Evolutionary conservation across 2,888 invertebrate genomes (phyloP), one percentile per base, ranked within the genome.

Genomic region (Patella caerulea): DNA sequence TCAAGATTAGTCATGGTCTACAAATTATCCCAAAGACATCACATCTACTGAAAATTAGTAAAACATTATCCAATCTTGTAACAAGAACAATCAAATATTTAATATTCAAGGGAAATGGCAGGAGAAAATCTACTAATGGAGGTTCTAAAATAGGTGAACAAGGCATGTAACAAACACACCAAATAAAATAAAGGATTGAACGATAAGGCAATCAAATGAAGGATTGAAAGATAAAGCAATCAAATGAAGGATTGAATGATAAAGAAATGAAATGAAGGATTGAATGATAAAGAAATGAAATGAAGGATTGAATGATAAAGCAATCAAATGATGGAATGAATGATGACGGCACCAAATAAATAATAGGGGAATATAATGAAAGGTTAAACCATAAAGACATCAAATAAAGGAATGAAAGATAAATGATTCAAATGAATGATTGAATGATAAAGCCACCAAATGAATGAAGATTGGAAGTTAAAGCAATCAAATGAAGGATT

Each of bases 381-480:
- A 29, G 71, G 5, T 14, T 24, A 19, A 76, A 29, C n/a, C 34
- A 45, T 34, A 29, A 72, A 55, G 29, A 45, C 54, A 71, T 17
- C 45, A 54, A 24, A 29, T 19, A 54, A 71, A 75, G 19, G 70
- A 71, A 1, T 29, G 71, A 52, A 15, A 4, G 34, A 54, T 55
- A 52, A 54, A 55, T 17, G 34, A 65, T 11, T 29, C 15, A 34
- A 71, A 53, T 24, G 71, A 65, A 71, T 24, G 55, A 24, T 34
- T 45, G 4, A 71, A 65, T 2, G 15, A 76, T n/a, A 71, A 71
- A 53, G 52, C 56, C 7, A 17, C 19, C 52, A 59, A 76, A 55
- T 59, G 45, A 59, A 59, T 53, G 72, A 76, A 45, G 24, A 24
- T 24, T 45, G 69, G 72, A 73, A 72, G 34, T n/a, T 53, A 72